Evolutionary conservation across 1,140 invertebrate species (phyloP).

Genomic region (Drosophila lacteicornis): DNA sequence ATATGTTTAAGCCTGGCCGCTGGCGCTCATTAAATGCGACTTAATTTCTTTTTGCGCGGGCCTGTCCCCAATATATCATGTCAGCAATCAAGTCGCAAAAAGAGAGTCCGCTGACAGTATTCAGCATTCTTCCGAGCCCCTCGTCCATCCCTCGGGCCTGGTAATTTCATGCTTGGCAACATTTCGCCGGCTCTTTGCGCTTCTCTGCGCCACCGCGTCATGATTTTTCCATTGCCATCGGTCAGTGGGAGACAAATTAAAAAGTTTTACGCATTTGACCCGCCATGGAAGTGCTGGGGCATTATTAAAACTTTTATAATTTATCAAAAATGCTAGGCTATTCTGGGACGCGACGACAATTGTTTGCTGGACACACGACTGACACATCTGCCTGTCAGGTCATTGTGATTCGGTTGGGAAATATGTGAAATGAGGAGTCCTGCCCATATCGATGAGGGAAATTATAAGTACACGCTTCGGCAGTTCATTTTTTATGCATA

Average conservation of each 20-base stretch:
- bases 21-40: constrained; percentile 72
- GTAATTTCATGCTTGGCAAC: constrained; percentile 77
- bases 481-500: constrained; percentile 75
- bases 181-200: constrained; percentile 51
- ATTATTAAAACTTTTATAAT: constrained; percentile 80
- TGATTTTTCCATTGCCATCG: constrained; percentile 42
- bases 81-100: constrained; percentile 68
- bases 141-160: constrained; percentile 34
- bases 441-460: constrained; percentile 46
- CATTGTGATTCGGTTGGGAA: constrained; percentile 39
- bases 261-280: constrained; percentile 59
- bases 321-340: constrained; percentile 70
- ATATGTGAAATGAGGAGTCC: constrained; percentile 12
- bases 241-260: constrained; percentile 70
- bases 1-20: constrained; percentile 30
- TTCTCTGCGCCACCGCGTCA: constrained; percentile 8
- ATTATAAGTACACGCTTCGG: constrained; percentile 60
- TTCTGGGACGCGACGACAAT: constrained; percentile 33
- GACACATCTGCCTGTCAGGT: constrained; percentile 30
- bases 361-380: constrained; percentile 58
- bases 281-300: constrained; percentile 44
- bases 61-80: constrained; percentile 65
- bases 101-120: constrained; percentile 77
- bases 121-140: constrained; percentile 37
- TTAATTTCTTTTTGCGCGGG: constrained; percentile 51